These are phyloP conservation scores for Sebastes hubbsi DNA, from an alignment of 2,797 vertebrate genomes.

Conservation along the genomic window DNA sequence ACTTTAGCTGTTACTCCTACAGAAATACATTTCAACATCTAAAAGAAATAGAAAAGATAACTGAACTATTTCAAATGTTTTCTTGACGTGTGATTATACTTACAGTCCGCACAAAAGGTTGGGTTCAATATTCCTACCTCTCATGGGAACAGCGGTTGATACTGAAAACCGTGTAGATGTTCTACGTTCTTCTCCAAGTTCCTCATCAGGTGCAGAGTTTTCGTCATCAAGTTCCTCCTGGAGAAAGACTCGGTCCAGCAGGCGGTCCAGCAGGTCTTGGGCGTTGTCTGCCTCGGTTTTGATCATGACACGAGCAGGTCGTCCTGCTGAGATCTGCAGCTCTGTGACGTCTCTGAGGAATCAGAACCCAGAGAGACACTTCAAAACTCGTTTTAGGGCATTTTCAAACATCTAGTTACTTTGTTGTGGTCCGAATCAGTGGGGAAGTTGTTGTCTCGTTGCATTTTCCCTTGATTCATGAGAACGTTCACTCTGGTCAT, in stretches of 20 bases:
- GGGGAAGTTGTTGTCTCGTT: background rate
- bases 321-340: slow-evolving; percentile 29
- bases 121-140: background rate
- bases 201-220: background rate
- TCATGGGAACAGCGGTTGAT: background rate
- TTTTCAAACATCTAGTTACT: background rate
- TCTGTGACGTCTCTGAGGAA: slow-evolving; percentile 30
- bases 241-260: slow-evolving; percentile 35
- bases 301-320: slow-evolving; percentile 4
- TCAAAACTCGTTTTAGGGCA: background rate
- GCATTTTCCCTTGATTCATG: background rate
- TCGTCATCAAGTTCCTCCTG: background rate
- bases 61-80: background rate
- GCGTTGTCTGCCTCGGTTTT: slow-evolving; percentile 16
- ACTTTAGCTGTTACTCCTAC: background rate
- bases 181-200: background rate
- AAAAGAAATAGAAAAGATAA: background rate
- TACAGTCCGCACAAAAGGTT: background rate
- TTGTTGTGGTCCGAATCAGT: background rate
- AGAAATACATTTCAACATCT: background rate
- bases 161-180: background rate
- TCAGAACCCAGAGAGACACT: background rate
- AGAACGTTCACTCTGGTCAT: too few species aligned
- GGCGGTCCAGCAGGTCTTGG: slow-evolving; percentile 21
- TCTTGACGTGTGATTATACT: background rate